A percentile compares a stretch with the other conserved stretches of the same genome.
Conservation (phyloP, 2,797 vertebrate genomes). For the Falco novaeseelandiae region DNA sequence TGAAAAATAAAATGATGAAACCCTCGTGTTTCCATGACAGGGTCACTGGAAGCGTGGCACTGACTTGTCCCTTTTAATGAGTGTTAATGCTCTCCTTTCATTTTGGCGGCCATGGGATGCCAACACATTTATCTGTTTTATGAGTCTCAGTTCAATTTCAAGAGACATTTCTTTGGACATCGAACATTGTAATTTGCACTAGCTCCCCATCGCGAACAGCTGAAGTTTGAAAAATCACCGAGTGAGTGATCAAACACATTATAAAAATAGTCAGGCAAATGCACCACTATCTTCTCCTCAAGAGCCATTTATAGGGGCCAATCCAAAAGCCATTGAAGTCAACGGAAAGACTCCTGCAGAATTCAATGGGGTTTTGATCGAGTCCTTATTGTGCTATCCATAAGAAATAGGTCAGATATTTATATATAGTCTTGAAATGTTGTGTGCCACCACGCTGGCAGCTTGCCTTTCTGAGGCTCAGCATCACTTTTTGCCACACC, state of each 20-base stretch:
- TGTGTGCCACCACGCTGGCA: slow-evolving; percentile 55
- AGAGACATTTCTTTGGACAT: slow-evolving; percentile 59
- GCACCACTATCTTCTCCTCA: slow-evolving; percentile 56
- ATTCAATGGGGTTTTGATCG: slow-evolving; percentile 70
- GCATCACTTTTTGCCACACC: neutral
- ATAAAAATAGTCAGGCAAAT: slow-evolving; percentile 68
- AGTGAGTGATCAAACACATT: slow-evolving; percentile 62
- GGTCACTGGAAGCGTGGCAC: slow-evolving; percentile 20
- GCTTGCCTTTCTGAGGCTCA: slow-evolving; percentile 20
- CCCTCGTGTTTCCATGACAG: neutral
- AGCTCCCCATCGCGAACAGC: slow-evolving; percentile 5
- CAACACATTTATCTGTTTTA: slow-evolving; percentile 58
- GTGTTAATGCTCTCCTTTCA: slow-evolving; percentile 61
- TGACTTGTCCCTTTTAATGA: slow-evolving; percentile 65
- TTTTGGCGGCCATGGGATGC: slow-evolving; percentile 11
- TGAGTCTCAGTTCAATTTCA: slow-evolving; percentile 37
- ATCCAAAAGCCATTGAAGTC: slow-evolving; percentile 64
- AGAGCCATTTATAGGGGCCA: slow-evolving; percentile 68
- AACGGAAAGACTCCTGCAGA: slow-evolving; percentile 66
- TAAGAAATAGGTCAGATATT: slow-evolving; percentile 72
- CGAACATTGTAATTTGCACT: slow-evolving; percentile 49
- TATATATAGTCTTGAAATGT: slow-evolving; percentile 59
- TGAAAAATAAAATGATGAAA: neutral
- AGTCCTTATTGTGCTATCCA: slow-evolving; percentile 69
- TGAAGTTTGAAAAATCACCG: slow-evolving; percentile 62